These are phyloP conservation scores for Norana najaformis DNA, from an alignment of 2,888 invertebrate genomes.

Conservation along the genomic window DNA sequence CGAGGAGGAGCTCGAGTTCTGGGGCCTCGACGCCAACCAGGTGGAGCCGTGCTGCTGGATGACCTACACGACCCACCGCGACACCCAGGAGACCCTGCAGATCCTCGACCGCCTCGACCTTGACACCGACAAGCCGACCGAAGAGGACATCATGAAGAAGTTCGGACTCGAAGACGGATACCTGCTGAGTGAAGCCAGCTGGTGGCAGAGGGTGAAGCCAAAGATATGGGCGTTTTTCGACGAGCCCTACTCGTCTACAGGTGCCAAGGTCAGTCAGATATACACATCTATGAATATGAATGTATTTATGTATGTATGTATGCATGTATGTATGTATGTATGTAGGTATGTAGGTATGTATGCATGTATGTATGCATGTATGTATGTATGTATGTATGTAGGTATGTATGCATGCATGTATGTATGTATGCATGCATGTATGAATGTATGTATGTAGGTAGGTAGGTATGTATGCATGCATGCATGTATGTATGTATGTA, in stretches of 20 bases:
- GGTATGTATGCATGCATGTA: not conserved
- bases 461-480: not conserved
- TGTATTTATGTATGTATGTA: slow-evolving; percentile 59
- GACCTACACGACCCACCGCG: slow-evolving; percentile 87
- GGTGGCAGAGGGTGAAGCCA: slow-evolving; percentile 93
- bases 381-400: slow-evolving; percentile 19
- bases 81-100: slow-evolving; percentile 97
- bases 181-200: slow-evolving; percentile 62
- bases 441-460: not conserved
- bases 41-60: slow-evolving; percentile 99
- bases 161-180: slow-evolving; percentile 72
- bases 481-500: not conserved
- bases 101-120: slow-evolving; percentile 95
- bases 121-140: slow-evolving; percentile 93
- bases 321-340: not conserved
- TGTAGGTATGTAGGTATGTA: not conserved
- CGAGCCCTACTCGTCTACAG: slow-evolving; percentile 96
- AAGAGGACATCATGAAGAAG: slow-evolving; percentile 94
- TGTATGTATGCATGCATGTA: no score
- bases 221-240: slow-evolving; percentile 99
- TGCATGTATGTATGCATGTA: slow-evolving; percentile 8
- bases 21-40: slow-evolving; percentile 94
- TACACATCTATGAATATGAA: not conserved
- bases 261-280: slow-evolving; percentile 79
- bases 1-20: slow-evolving; percentile 95